A percentile compares a stretch with the other conserved stretches of the same genome.
Evolutionary conservation across 2,797 vertebrate species (phyloP).

Genomic region (Microctenopoma stevenorrisi): DNA sequence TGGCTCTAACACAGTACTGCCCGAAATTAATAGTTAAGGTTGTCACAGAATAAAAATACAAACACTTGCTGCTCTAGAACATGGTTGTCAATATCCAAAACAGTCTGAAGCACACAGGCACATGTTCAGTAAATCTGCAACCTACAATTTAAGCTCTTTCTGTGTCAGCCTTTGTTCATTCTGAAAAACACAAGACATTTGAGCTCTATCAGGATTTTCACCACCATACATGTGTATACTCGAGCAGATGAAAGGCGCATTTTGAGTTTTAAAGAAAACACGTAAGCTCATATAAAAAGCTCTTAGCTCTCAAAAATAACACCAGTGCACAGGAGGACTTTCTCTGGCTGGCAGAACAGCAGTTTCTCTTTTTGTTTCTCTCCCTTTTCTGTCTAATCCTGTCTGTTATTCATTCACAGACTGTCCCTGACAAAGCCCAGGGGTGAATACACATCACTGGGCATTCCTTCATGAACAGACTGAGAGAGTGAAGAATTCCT

Average conservation of each 20-base stretch:
- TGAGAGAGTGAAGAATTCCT: constrained; percentile 72
- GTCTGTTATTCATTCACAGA: constrained; percentile 71
- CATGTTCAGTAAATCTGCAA: no score
- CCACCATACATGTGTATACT: constrained; percentile 11
- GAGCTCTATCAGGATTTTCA: not conserved
- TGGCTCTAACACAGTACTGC: no score
- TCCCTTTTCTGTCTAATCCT: constrained; percentile 60
- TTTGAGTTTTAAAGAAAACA: constrained; percentile 20
- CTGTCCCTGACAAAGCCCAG: constrained; percentile 59
- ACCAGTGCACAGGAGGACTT: constrained; percentile 13
- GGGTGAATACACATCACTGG: constrained; percentile 56
- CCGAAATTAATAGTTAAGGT: no score
- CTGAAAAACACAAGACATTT: no score
- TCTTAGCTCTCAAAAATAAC: constrained; percentile 30
- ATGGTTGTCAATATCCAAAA: no score
- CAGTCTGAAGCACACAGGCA: no score
- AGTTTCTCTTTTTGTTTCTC: constrained; percentile 24
- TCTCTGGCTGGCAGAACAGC: constrained; percentile 23
- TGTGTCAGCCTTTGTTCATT: no score
- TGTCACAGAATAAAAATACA: no score
- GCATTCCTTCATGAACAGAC: constrained; percentile 71
- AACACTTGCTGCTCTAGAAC: no score
- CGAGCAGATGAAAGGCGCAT: constrained; percentile 17
- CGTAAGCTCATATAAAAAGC: constrained; percentile 53
- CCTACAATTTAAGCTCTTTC: no score